Percentiles rank a stretch among this genome's conserved stretches.
Conservation (phyloP, 2,888 invertebrate species). For the Zele albiditarsus region DNA sequence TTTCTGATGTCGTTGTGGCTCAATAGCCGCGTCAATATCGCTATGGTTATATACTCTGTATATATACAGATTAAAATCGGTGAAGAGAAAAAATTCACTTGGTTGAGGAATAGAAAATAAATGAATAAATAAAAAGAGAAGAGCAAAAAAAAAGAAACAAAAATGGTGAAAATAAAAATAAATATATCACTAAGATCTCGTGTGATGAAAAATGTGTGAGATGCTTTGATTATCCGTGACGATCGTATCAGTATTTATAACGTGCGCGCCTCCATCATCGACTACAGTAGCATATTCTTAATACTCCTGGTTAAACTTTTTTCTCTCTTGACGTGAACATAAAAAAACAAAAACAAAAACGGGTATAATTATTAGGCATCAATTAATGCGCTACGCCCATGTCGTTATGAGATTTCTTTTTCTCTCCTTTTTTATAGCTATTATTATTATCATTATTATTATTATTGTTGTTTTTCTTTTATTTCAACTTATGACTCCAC, state of each 20-base stretch:
- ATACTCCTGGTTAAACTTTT: neutral
- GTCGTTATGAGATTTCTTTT: constrained; percentile 30
- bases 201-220: constrained; percentile 25
- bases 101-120: neutral
- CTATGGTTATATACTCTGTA: neutral
- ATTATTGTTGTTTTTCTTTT: constrained; percentile 15
- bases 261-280: constrained; percentile 6
- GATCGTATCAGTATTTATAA: constrained; percentile 30
- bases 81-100: constrained; percentile 27
- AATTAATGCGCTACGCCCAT: constrained; percentile 41
- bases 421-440: neutral
- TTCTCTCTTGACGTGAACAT: neutral
- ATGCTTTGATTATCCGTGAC: constrained; percentile 15
- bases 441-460: constrained; percentile 24
- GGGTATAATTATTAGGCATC: constrained; percentile 38
- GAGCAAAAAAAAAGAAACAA: neutral
- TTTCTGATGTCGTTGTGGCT: constrained; percentile 41
- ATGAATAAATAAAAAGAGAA: neutral
- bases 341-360: neutral
- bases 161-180: neutral
- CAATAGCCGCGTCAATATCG: constrained; percentile 27
- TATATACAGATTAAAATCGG: constrained; percentile 33
- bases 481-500: constrained; percentile 12
- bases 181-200: neutral
- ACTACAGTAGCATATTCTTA: constrained; percentile 3